Evolutionary conservation across 2,113 vertebrate species (phyloP).

Genomic region (Rhabdornis inornatus): DNA sequence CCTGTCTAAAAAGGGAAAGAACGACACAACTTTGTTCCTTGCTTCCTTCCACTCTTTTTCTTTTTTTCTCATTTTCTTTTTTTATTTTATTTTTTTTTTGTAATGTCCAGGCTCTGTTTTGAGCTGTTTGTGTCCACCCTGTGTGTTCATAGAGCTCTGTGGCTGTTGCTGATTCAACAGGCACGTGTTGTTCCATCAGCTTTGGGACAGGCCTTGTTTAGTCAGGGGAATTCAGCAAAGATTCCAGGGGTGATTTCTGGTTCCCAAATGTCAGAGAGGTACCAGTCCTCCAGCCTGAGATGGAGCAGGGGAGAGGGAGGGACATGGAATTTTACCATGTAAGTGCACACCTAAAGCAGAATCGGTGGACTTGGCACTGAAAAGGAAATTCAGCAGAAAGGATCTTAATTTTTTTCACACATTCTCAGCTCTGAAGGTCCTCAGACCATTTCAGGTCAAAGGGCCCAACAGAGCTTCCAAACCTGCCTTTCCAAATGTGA

Average conservation of each 20-base stretch:
- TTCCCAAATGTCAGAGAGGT: background rate
- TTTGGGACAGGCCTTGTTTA: background rate
- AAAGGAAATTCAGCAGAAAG: background rate
- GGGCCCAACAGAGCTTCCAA: background rate
- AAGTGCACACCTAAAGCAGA: background rate
- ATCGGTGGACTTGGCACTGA: background rate
- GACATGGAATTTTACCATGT: background rate
- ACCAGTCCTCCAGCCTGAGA: background rate
- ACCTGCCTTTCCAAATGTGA: background rate
- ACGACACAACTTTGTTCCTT: background rate
- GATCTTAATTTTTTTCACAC: too few relatives aligned
- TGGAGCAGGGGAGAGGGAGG: background rate
- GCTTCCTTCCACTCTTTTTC: rapidly evolving
- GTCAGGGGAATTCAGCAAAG: background rate
- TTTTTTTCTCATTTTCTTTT: too few relatives aligned
- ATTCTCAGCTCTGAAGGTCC: background rate
- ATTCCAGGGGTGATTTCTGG: background rate
- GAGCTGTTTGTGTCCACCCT: background rate
- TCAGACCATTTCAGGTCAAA: background rate
- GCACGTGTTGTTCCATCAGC: background rate
- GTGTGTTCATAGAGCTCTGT: background rate
- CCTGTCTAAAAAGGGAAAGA: background rate
- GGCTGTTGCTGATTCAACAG: background rate
- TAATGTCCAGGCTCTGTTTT: background rate
- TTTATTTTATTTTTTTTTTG: background rate